A percentile compares a stretch with the other conserved stretches of the same genome.
Evolutionary conservation across 2,888 invertebrate species (phyloP).

Genomic region (Hirtodrosophila trivittata): DNA sequence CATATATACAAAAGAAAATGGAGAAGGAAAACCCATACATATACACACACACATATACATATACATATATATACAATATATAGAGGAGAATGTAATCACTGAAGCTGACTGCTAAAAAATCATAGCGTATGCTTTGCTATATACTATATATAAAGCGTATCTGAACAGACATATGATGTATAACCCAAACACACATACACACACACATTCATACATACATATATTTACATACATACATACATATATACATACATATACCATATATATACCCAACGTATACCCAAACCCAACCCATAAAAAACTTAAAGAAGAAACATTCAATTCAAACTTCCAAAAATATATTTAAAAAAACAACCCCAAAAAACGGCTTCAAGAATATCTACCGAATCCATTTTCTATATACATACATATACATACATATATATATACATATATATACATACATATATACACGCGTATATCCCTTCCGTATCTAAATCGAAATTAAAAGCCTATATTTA

Average conservation of each 20-base stretch:
- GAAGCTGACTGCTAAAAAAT: slow-evolving; percentile 19
- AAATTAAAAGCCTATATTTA: slow-evolving; percentile 71
- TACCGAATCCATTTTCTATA: slow-evolving; percentile 45
- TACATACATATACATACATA: slow-evolving; percentile 12
- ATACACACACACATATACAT: slow-evolving; percentile 26
- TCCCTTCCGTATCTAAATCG: slow-evolving; percentile 49
- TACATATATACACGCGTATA: slow-evolving; percentile 27
- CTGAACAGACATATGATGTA: slow-evolving; percentile 69
- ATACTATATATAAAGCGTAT: slow-evolving; percentile 43
- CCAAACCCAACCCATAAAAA: slow-evolving; percentile 29
- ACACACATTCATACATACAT: slow-evolving; percentile 27
- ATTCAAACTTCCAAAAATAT: slow-evolving; percentile 18
- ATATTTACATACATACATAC: slow-evolving; percentile 9
- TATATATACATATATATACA: slow-evolving; percentile 2
- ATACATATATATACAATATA: slow-evolving; percentile 26
- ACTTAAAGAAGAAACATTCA: slow-evolving; percentile 13
- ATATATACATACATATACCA: slow-evolving; percentile 4
- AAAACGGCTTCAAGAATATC: slow-evolving; percentile 62
- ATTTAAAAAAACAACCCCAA: too few relatives aligned
- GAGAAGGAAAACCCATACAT: slow-evolving; percentile 24
- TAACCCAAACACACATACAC: slow-evolving; percentile 20
- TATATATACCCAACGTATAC: slow-evolving; percentile 35
- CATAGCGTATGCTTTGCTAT: slow-evolving; percentile 9
- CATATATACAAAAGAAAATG: slow-evolving; percentile 16
- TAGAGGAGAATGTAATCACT: slow-evolving; percentile 7